These are phyloP conservation scores for Agonopterix arenella DNA, from an alignment of 2,888 invertebrate genomes.

Conservation along the genomic window DNA sequence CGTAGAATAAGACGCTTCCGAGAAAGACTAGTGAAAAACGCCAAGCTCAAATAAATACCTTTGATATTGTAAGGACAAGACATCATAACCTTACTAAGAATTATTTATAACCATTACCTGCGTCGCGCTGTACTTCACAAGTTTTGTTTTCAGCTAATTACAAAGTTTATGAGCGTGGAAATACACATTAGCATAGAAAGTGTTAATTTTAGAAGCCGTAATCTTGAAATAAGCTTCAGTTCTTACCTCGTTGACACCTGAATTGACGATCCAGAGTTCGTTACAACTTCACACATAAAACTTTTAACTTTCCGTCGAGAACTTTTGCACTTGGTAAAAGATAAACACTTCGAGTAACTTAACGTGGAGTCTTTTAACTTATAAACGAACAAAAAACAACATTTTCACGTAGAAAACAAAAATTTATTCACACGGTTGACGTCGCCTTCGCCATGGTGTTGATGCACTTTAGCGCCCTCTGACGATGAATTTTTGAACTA, in stretches of 20 bases:
- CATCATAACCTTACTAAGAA: constrained; percentile 61
- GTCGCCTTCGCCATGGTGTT: constrained; percentile 63
- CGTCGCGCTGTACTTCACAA: constrained; percentile 23
- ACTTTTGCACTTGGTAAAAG: constrained; percentile 39
- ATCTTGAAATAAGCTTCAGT: constrained; percentile 59
- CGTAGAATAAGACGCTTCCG: neutral
- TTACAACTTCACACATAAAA: constrained; percentile 69
- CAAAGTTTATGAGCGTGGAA: constrained; percentile 19
- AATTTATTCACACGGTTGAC: constrained; percentile 66
- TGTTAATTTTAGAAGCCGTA: constrained; percentile 55
- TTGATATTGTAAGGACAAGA: constrained; percentile 31
- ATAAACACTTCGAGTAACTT: constrained; percentile 47
- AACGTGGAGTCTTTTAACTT: constrained; percentile 51
- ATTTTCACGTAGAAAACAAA: constrained; percentile 66
- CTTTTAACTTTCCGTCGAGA: constrained; percentile 54
- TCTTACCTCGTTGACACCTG: constrained; percentile 77
- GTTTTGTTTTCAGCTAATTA: constrained; percentile 28
- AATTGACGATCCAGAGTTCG: constrained; percentile 71
- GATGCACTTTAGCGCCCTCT: constrained; percentile 52
- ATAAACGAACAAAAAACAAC: constrained; percentile 60
- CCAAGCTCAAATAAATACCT: constrained; percentile 21
- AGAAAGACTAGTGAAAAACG: neutral
- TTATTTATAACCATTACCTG: constrained; percentile 66
- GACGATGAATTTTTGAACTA: constrained; percentile 24
- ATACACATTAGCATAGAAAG: constrained; percentile 29